Evolutionary conservation across 2,888 invertebrate genomes (phyloP).

Genomic region (Agapetus fuscipes): DNA sequence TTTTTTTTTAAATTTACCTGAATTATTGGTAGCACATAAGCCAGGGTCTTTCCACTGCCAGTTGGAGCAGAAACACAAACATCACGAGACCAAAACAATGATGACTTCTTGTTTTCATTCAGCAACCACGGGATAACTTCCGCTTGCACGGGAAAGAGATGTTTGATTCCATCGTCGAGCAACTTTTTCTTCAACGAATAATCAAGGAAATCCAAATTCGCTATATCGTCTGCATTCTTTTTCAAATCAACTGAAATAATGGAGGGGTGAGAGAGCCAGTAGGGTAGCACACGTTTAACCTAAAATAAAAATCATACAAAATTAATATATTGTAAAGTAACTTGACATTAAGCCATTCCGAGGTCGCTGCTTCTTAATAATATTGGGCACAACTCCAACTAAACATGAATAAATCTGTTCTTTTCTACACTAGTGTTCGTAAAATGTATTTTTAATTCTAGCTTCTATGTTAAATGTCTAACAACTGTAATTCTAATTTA

Average conservation of each 20-base stretch:
- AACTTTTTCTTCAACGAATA: constrained; percentile 51
- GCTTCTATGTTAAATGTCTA: too few species aligned
- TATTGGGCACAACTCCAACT: too few species aligned
- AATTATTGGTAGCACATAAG: constrained; percentile 86
- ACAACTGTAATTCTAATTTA: too few species aligned
- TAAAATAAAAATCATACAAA: constrained; percentile 30
- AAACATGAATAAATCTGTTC: too few species aligned
- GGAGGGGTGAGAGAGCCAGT: constrained; percentile 78
- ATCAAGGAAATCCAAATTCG: constrained; percentile 54
- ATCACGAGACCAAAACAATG: constrained; percentile 69
- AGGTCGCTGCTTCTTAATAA: too few species aligned
- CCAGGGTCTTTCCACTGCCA: constrained; percentile 94
- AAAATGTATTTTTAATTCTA: too few species aligned
- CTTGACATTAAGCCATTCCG: constrained; percentile 2
- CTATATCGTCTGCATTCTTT: constrained; percentile 31
- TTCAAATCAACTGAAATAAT: constrained; percentile 65
- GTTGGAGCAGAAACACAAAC: constrained; percentile 96
- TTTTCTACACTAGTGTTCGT: too few species aligned
- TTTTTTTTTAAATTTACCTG: constrained; percentile 54
- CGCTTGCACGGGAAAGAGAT: constrained; percentile 80
- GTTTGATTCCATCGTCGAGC: constrained; percentile 57
- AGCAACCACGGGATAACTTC: constrained; percentile 70
- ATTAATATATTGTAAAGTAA: not conserved
- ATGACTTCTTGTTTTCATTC: constrained; percentile 47
- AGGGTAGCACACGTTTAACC: constrained; percentile 72